Conservation (phyloP, 2,113 vertebrate species). For the Paralichthys olivaceus region DNA sequence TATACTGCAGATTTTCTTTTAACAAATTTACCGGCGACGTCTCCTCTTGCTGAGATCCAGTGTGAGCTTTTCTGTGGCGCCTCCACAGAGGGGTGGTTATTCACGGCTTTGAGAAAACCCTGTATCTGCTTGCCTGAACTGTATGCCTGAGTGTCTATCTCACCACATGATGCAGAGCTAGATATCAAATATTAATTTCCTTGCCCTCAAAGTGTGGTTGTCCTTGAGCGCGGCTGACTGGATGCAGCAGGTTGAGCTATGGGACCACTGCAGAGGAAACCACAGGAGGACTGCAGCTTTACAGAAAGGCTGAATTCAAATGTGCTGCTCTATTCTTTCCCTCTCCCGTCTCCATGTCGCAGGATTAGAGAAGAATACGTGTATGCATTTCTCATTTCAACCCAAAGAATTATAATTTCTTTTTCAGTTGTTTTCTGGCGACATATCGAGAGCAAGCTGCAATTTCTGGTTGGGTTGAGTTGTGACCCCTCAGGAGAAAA, state of each 20-base stretch:
- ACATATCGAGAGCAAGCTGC: constrained; percentile 6
- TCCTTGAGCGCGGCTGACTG: constrained; percentile 72
- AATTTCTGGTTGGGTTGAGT: background rate
- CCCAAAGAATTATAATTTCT: background rate
- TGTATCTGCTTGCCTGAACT: constrained; percentile 3
- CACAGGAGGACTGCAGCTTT: constrained; percentile 34
- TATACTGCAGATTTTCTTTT: background rate
- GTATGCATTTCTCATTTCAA: constrained; percentile 22
- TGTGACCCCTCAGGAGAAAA: constrained; percentile 6
- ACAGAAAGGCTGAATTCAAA: constrained; percentile 36
- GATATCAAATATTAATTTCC: constrained; percentile 81
- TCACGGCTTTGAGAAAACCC: constrained; percentile 22
- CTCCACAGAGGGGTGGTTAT: constrained; percentile 34
- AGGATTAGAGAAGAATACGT: constrained; percentile 3
- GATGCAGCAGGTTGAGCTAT: constrained; percentile 58
- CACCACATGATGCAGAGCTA: constrained; percentile 67
- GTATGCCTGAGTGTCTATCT: constrained; percentile 55
- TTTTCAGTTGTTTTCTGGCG: background rate
- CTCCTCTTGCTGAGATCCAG: background rate
- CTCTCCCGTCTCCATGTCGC: constrained; percentile 5
- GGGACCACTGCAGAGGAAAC: constrained; percentile 61
- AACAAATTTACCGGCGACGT: background rate
- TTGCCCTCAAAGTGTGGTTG: constrained; percentile 65
- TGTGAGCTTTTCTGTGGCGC: background rate
- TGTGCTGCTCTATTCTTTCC: constrained; percentile 2